phyloP scores from a whole-genome alignment of 2,113 vertebrate species.

The Eonycteris spelaea region DNA sequence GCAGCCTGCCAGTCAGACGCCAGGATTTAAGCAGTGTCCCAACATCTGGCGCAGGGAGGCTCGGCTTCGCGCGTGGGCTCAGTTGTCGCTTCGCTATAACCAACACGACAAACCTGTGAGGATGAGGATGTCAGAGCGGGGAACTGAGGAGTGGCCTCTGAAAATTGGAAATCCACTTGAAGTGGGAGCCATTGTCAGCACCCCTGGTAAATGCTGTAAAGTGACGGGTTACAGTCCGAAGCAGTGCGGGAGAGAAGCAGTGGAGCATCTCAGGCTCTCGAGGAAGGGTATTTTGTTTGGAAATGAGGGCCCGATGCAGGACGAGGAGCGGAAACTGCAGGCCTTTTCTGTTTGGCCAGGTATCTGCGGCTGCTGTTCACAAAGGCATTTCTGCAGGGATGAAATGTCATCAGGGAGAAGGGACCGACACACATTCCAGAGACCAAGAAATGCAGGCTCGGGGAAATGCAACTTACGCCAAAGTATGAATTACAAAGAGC shows the following conservation, averaged over 20 bases:
- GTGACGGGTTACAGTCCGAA: neutral
- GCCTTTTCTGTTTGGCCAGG: neutral
- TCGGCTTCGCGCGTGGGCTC: accelerated
- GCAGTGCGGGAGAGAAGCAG: constrained; percentile 19
- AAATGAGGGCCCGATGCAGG: neutral
- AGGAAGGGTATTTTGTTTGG: neutral
- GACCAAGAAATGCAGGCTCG: neutral
- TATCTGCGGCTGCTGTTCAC: neutral
- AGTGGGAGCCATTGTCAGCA: accelerated
- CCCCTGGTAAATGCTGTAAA: neutral
- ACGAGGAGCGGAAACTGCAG: neutral
- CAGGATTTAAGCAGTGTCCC: neutral
- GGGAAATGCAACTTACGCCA: constrained; percentile 10
- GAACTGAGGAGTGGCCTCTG: neutral
- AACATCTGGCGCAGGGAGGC: neutral
- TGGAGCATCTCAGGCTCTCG: neutral
- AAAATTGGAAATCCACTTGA: neutral
- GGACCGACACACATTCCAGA: neutral
- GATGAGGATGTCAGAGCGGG: neutral
- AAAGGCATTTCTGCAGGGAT: neutral
- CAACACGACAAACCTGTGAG: accelerated
- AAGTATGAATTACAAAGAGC: constrained; percentile 42
- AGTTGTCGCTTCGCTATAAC: accelerated
- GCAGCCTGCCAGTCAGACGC: neutral
- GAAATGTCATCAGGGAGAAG: neutral